Conservation (phyloP, 2,113 vertebrate species). For the Rhynchomys soricoides region DNA sequence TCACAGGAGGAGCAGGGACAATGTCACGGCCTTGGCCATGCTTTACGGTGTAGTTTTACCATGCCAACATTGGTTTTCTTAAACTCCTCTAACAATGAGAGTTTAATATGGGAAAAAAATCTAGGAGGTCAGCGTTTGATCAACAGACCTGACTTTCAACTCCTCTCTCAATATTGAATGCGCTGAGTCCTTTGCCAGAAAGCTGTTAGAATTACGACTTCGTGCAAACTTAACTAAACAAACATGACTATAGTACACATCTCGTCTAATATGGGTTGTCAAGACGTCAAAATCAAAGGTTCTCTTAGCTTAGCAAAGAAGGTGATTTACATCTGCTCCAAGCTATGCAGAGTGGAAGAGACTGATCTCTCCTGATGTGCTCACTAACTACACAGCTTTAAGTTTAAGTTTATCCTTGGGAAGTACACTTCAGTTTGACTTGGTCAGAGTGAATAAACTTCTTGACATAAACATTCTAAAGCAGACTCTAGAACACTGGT, state of each 20-base stretch:
- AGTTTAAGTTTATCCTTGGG: not conserved
- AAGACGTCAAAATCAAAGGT: conserved; percentile 29
- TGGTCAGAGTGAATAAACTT: not conserved
- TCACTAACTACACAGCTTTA: not conserved
- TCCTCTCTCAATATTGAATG: conserved; percentile 9
- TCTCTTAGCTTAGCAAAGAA: conserved; percentile 37
- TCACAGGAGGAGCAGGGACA: not conserved
- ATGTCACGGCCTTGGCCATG: not conserved
- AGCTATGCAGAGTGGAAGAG: not conserved
- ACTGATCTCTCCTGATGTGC: not conserved
- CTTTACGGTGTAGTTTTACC: not conserved
- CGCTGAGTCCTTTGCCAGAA: conserved; percentile 17
- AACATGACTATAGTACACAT: not conserved
- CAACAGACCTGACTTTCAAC: conserved; percentile 51
- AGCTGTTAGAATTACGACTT: not conserved
- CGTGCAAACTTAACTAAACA: conserved; percentile 36
- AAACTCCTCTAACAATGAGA: not conserved
- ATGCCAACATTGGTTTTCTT: not conserved
- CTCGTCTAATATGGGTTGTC: not conserved
- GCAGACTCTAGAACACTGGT: not conserved
- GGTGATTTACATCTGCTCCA: conserved; percentile 30
- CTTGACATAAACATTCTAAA: not conserved
- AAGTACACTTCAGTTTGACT: not conserved
- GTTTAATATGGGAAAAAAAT: conserved; percentile 38
- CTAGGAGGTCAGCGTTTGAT: conserved; percentile 51